These are phyloP conservation scores for Cyprinus carpio DNA, from an alignment of 2,113 vertebrate genomes.

Conservation along the genomic window DNA sequence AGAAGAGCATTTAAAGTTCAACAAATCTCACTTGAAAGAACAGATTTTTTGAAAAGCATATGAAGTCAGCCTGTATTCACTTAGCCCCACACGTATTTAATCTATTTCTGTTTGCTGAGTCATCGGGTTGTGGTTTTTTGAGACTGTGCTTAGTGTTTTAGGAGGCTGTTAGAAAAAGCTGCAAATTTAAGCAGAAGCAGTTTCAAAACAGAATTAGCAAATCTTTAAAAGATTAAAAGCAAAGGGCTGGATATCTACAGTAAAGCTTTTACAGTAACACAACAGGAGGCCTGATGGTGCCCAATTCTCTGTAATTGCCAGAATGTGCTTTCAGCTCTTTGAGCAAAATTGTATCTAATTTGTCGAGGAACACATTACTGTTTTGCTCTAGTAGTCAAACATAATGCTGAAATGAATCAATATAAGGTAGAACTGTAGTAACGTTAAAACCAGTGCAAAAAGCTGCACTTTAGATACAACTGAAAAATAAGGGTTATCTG, in stretches of 20 bases:
- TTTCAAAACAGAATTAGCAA: conserved; percentile 43
- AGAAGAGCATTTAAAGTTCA: conserved; percentile 16
- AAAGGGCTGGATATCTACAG: conserved; percentile 30
- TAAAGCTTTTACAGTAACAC: conserved; percentile 51
- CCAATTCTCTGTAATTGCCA: conserved; percentile 34
- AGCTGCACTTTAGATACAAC: not conserved
- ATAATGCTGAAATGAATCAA: not conserved
- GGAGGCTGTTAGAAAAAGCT: conserved; percentile 11
- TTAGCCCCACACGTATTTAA: conserved; percentile 13
- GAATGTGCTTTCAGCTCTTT: not conserved
- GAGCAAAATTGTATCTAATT: not conserved
- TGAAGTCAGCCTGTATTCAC: conserved; percentile 11
- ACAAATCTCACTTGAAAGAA: conserved; percentile 19
- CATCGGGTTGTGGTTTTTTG: not conserved
- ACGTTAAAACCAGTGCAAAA: not conserved
- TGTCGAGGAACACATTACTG: not conserved
- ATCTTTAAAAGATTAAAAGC: conserved; percentile 43
- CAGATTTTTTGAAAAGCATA: conserved; percentile 6
- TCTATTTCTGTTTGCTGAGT: conserved; percentile 17
- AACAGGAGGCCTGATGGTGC: conserved; percentile 6
- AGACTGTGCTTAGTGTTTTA: conserved; percentile 19
- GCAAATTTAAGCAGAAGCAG: conserved; percentile 18
- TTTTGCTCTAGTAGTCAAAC: not conserved
- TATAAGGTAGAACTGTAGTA: not conserved
- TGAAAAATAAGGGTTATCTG: not conserved